phyloP scores from a whole-genome alignment of 2,888 invertebrate genomes.

The Synanthedon formicaeformis region DNA sequence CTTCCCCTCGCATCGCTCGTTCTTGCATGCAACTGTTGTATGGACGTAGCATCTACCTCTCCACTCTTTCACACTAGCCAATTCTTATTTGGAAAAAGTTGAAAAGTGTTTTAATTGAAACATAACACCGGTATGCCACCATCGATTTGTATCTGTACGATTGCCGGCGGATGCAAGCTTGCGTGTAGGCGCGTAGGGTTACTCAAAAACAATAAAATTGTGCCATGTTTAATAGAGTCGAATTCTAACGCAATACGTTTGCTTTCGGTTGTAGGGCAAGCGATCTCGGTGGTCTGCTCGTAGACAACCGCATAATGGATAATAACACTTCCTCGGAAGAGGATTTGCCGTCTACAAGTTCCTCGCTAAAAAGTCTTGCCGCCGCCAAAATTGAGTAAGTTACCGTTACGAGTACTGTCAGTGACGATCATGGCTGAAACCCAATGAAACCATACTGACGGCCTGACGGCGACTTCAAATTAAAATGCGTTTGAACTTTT shows the following conservation, averaged over 20 bases:
- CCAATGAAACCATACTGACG: too few species aligned
- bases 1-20: background rate
- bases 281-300: background rate
- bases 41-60: background rate
- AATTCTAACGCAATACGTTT: background rate
- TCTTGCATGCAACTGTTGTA: background rate
- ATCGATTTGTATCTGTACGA: background rate
- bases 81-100: background rate
- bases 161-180: background rate
- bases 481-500: background rate
- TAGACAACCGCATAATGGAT: background rate
- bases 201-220: background rate
- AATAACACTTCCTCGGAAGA: background rate
- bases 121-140: background rate
- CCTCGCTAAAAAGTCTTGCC: background rate
- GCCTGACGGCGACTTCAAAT: background rate
- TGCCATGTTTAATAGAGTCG: background rate
- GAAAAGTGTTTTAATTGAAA: background rate
- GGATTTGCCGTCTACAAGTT: background rate
- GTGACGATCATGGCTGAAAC: background rate
- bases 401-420: background rate
- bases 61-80: background rate
- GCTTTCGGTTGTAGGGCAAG: background rate
- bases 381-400: background rate
- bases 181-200: background rate